These are phyloP conservation scores for Sitta europaea DNA, from an alignment of 2,113 vertebrate genomes.

Conservation along the genomic window DNA sequence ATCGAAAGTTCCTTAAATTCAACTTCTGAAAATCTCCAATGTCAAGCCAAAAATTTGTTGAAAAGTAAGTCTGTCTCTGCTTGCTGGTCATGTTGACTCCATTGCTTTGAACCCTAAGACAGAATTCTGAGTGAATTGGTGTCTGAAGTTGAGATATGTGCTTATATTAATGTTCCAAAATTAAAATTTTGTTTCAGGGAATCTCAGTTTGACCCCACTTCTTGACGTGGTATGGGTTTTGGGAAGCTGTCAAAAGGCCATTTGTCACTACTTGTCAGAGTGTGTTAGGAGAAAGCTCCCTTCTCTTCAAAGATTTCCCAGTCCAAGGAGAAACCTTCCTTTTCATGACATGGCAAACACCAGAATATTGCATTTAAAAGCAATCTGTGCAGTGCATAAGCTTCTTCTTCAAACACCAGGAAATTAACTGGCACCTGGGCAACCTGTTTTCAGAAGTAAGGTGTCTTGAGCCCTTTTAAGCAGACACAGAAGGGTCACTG, in stretches of 20 bases:
- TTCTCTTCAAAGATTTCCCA: neutral
- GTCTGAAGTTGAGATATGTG: neutral
- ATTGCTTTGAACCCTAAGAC: neutral
- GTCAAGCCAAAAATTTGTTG: neutral
- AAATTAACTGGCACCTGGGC: neutral
- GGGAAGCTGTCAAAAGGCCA: neutral
- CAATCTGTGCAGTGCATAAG: neutral
- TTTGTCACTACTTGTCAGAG: neutral
- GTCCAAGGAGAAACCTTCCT: neutral
- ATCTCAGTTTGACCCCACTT: neutral
- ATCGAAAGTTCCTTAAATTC: neutral
- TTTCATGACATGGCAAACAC: neutral
- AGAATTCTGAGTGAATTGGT: neutral
- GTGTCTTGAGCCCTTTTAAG: neutral
- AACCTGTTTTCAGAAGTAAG: neutral
- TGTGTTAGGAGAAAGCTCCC: neutral
- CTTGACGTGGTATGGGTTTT: neutral
- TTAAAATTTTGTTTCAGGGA: neutral
- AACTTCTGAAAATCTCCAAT: neutral
- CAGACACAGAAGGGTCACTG: neutral
- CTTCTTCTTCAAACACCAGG: neutral
- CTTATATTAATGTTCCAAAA: neutral
- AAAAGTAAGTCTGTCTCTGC: neutral
- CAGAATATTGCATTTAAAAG: neutral
- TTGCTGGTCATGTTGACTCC: neutral